phyloP scores from a whole-genome alignment of 2,888 invertebrate genomes.

The Eulithis prunata region DNA sequence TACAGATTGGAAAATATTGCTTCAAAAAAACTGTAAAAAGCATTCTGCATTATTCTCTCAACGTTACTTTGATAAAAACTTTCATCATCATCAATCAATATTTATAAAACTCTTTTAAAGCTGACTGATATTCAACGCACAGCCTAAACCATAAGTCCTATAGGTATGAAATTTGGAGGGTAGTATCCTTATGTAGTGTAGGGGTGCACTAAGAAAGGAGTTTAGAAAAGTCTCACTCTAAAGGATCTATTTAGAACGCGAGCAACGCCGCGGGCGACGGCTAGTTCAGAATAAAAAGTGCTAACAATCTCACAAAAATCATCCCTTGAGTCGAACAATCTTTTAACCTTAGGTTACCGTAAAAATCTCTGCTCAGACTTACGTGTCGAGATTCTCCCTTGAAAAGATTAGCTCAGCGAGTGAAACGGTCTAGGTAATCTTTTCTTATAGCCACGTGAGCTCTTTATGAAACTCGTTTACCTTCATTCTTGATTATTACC shows the following conservation, averaged over 20 bases:
- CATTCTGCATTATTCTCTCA: constrained; percentile 21
- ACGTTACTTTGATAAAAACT: constrained; percentile 17
- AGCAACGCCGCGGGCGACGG: too few species aligned
- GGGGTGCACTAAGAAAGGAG: too few species aligned
- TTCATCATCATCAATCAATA: too few species aligned
- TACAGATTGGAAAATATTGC: constrained; percentile 22
- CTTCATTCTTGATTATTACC: constrained; percentile 28
- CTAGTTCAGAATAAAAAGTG: constrained; percentile 19
- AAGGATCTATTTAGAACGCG: too few species aligned
- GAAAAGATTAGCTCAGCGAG: constrained; percentile 33
- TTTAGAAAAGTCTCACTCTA: too few species aligned
- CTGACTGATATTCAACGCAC: too few species aligned
- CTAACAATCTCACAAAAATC: constrained; percentile 13
- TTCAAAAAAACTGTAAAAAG: constrained; percentile 24
- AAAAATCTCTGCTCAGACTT: constrained; percentile 32
- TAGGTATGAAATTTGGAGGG: too few species aligned
- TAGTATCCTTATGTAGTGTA: too few species aligned
- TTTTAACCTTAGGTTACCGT: constrained; percentile 23
- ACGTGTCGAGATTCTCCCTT: constrained; percentile 30
- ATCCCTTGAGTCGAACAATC: constrained; percentile 12
- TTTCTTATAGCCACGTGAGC: constrained; percentile 38
- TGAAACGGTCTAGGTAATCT: constrained; percentile 37
- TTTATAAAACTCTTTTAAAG: too few species aligned
- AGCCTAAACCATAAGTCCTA: too few species aligned
- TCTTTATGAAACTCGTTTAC: constrained; percentile 33